phyloP scores from a whole-genome alignment of 2,888 invertebrate genomes.

The Tolmerus cingulatus region DNA sequence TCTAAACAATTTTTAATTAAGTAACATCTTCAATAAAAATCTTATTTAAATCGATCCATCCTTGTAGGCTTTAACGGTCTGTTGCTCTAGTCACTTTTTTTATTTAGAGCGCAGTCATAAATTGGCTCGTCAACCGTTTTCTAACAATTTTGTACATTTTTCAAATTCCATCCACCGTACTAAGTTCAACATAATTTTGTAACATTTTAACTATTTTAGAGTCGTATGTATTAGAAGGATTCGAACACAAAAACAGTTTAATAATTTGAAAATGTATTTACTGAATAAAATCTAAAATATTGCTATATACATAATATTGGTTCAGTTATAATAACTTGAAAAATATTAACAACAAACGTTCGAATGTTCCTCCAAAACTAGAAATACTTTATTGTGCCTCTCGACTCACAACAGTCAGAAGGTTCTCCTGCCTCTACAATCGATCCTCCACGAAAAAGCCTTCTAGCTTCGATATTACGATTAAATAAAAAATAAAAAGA shows the following conservation, averaged over 20 bases:
- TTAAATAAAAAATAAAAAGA: conserved; percentile 28
- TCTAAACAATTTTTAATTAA: too few species aligned
- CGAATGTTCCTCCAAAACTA: conserved; percentile 6
- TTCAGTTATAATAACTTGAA: conserved; percentile 16
- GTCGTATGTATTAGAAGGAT: not conserved
- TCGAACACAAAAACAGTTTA: not conserved
- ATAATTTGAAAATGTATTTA: not conserved
- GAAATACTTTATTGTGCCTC: conserved; percentile 8
- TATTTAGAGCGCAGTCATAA: too few species aligned
- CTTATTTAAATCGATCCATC: too few species aligned
- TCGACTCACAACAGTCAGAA: not conserved
- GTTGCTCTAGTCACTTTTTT: too few species aligned
- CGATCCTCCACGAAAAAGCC: not conserved
- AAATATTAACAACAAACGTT: conserved; percentile 11
- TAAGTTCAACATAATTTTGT: too few species aligned
- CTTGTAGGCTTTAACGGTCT: too few species aligned
- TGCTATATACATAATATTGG: conserved; percentile 6
- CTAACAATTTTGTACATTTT: too few species aligned
- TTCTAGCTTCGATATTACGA: not conserved
- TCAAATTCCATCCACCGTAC: too few species aligned
- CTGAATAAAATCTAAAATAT: conserved; percentile 5
- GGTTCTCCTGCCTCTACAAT: not conserved
- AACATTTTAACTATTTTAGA: too few species aligned
- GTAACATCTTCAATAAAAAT: too few species aligned
- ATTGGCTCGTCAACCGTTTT: too few species aligned